These are phyloP conservation scores for Drosophila maculinotata DNA, from an alignment of 2,888 invertebrate species.

Conservation along the genomic window DNA sequence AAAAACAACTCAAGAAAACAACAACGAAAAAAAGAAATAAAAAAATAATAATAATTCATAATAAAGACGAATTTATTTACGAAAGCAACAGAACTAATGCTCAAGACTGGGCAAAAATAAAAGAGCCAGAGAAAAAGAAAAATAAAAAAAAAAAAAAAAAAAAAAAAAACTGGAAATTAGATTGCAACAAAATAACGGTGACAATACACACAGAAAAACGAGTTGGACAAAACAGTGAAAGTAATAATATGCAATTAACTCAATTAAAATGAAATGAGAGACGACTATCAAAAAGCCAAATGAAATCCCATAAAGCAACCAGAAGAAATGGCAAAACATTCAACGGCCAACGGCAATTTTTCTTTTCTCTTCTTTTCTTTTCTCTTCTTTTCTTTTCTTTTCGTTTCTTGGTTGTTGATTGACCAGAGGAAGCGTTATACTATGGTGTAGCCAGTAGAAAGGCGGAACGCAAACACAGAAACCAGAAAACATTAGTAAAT, in stretches of 20 bases:
- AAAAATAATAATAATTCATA: constrained; percentile 9
- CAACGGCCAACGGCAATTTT: constrained; percentile 36
- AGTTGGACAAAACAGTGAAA: constrained; percentile 61
- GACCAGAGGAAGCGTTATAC: background rate
- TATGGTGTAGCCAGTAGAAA: constrained; percentile 27
- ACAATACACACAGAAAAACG: constrained; percentile 15
- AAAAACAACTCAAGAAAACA: background rate
- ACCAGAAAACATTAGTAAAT: constrained; percentile 13
- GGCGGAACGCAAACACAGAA: constrained; percentile 12
- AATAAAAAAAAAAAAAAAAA: background rate
- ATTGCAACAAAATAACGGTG: constrained; percentile 34
- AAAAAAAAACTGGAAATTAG: constrained; percentile 18
- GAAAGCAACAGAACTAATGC: constrained; percentile 44
- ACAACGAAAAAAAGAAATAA: background rate
- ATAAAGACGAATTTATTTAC: constrained; percentile 33
- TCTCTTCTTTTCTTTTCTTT: background rate
- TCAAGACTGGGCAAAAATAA: constrained; percentile 11
- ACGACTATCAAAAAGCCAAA: constrained; percentile 8
- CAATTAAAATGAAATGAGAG: constrained; percentile 62
- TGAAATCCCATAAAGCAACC: constrained; percentile 13
- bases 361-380: constrained; percentile 4
- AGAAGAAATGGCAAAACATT: constrained; percentile 17
- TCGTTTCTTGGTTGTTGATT: background rate
- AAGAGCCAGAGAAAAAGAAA: background rate
- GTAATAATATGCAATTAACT: constrained; percentile 66